Conservation (phyloP, 37 sponge, comb jelly and placozoan species). For the Cliona cf. orientalis region DNA sequence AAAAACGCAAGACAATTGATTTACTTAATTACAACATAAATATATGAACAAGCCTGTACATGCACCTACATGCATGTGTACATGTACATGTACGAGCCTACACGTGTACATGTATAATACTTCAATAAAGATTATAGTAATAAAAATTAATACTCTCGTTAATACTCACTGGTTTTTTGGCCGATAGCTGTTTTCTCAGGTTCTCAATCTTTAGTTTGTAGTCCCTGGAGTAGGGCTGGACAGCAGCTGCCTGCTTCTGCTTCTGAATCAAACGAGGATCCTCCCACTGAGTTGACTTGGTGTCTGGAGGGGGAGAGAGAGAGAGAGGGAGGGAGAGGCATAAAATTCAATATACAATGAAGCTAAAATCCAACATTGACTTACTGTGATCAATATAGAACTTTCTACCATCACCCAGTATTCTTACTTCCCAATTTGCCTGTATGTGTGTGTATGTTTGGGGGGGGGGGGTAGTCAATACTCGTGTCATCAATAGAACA, state of each 20-base stretch:
- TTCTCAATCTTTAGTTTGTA: constrained; percentile 89
- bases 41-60: background rate
- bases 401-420: constrained; percentile 53
- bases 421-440: constrained; percentile 92
- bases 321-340: background rate
- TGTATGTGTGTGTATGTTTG: constrained; percentile 26
- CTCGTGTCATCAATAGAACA: background rate
- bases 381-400: constrained; percentile 97
- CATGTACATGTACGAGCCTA: constrained; percentile 19
- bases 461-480: background rate
- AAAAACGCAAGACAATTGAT: no score
- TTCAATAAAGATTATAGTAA: no score
- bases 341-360: background rate
- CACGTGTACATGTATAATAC: background rate
- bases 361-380: constrained; percentile 13
- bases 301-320: constrained; percentile 7
- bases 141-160: no score
- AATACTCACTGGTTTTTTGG: constrained; percentile 76
- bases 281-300: constrained; percentile 91
- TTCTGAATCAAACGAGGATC: constrained; percentile 83
- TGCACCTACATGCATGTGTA: background rate
- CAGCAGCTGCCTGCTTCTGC: constrained; percentile 31
- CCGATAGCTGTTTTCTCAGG: constrained; percentile 64
- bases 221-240: constrained; percentile 83
- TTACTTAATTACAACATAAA: no score